These are phyloP conservation scores for Galaxea fascicularis DNA, from an alignment of 92 coral and sea anemone species.

Conservation along the genomic window DNA sequence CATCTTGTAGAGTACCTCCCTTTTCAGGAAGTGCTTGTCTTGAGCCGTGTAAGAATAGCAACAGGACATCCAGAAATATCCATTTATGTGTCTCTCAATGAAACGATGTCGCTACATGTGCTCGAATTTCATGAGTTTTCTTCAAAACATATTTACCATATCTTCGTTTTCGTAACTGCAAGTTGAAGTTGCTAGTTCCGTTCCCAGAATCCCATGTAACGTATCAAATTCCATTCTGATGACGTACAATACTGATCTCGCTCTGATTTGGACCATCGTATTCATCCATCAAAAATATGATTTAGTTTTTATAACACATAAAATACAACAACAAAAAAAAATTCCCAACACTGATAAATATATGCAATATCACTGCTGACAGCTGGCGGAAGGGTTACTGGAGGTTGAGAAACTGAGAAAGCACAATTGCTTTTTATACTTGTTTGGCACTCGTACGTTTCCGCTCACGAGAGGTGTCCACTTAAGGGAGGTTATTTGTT, in stretches of 20 bases:
- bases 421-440: no score
- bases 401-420: no score
- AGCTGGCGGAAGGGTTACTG: no score
- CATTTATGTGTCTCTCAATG: conserved; percentile 6
- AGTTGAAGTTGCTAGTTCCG: conserved; percentile 35
- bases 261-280: no score
- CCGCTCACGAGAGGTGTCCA: no score
- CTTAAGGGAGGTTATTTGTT: no score
- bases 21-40: conserved; percentile 31
- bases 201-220: conserved; percentile 74
- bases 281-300: no score
- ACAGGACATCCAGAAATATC: conserved; percentile 21
- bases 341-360: no score
- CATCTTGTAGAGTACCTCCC: conserved; percentile 25
- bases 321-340: no score
- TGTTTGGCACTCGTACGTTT: no score
- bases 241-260: conserved; percentile 58
- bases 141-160: conserved; percentile 13
- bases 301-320: no score
- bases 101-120: conserved; percentile 3
- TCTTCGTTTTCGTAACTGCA: conserved; percentile 33
- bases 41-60: conserved; percentile 15
- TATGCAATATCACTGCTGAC: no score
- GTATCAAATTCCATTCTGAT: conserved; percentile 72
- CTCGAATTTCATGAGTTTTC: conserved; percentile 9